These are phyloP conservation scores for Onychomys torridus DNA, from an alignment of 2,797 vertebrate genomes.

Conservation along the genomic window DNA sequence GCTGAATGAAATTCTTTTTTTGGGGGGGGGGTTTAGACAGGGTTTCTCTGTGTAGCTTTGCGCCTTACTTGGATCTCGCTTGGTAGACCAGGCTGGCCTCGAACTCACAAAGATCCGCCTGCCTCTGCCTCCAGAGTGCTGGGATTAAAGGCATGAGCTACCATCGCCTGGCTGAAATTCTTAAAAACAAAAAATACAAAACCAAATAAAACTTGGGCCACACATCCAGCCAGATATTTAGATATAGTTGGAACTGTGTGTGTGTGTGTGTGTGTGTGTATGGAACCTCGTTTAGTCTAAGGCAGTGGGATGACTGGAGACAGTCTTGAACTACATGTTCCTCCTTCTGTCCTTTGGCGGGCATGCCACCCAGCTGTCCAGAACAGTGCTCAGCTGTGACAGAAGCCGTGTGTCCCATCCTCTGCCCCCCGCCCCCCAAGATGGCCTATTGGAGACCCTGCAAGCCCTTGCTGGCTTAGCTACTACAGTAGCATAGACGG, in stretches of 20 bases:
- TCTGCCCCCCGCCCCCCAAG: background rate
- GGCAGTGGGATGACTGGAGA: background rate
- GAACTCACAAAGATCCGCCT: too few relatives aligned
- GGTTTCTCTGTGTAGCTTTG: too few relatives aligned
- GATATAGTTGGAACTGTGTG: background rate
- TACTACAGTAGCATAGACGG: background rate
- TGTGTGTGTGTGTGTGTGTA: background rate
- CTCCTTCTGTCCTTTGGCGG: background rate
- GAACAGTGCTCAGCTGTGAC: background rate
- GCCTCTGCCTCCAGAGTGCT: too few relatives aligned
- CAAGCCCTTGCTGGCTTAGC: background rate
- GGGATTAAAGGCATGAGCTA: too few relatives aligned
- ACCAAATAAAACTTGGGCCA: background rate
- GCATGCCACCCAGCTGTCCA: background rate
- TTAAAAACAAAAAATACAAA: background rate
- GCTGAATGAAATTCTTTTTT: background rate
- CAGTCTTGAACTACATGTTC: background rate
- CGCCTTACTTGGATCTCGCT: too few relatives aligned
- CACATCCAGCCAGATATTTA: background rate
- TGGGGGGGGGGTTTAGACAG: too few relatives aligned
- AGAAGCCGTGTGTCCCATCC: background rate
- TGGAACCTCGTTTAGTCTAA: background rate
- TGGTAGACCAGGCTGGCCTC: too few relatives aligned
- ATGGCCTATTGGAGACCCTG: too few relatives aligned
- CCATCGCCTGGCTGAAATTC: background rate